phyloP scores from a whole-genome alignment of 2,888 invertebrate genomes.

The Hybos culiciformis region DNA sequence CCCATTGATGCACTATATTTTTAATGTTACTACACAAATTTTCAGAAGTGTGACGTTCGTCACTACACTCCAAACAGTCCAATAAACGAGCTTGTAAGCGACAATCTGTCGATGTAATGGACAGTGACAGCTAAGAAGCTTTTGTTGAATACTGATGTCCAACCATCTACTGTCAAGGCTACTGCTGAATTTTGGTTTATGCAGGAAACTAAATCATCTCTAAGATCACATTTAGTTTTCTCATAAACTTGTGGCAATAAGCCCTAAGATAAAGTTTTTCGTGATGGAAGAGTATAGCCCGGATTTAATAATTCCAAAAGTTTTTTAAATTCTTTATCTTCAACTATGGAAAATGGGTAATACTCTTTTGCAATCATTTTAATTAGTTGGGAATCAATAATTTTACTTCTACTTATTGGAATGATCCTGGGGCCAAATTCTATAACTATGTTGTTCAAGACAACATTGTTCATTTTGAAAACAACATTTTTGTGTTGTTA shows the following conservation, averaged over 20 bases:
- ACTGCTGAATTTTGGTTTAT: not conserved
- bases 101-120: constrained; percentile 6
- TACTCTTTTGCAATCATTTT: constrained; percentile 6
- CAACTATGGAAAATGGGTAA: constrained; percentile 5
- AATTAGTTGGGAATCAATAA: constrained; percentile 4
- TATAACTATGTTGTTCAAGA: too few species aligned
- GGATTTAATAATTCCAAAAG: not conserved
- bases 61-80: constrained; percentile 1
- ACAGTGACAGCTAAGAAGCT: constrained; percentile 10
- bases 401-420: not conserved
- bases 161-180: constrained; percentile 5
- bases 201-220: not conserved
- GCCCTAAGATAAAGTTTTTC: constrained; percentile 1
- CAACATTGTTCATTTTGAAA: too few species aligned
- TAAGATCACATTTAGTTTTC: too few species aligned
- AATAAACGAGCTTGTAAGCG: constrained; percentile 3
- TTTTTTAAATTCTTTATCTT: constrained; percentile 6
- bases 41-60: not conserved
- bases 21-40: not conserved
- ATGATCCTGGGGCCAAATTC: too few species aligned
- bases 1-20: not conserved
- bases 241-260: not conserved
- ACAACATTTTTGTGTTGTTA: too few species aligned
- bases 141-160: constrained; percentile 7
- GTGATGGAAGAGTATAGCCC: constrained; percentile 2